Percentiles rank a stretch among this genome's conserved stretches.
Conservation (phyloP, 2,113 vertebrate species). For the Trachemys scripta region DNA sequence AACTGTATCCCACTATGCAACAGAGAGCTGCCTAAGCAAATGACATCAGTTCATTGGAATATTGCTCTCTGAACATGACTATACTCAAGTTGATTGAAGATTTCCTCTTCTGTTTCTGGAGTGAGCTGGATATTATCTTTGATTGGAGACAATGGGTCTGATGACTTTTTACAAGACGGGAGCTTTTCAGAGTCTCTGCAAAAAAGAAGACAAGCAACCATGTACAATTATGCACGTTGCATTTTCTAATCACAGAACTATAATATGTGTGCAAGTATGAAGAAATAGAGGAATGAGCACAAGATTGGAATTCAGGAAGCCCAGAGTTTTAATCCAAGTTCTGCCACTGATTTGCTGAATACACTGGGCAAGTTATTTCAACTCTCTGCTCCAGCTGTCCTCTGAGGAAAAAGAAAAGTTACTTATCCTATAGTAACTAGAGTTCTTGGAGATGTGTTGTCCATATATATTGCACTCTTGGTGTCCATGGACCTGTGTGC, state of each 20-base stretch:
- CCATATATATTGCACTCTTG: background rate
- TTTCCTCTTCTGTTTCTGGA: slow-evolving; percentile 79
- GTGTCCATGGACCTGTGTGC: background rate
- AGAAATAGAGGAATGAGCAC: background rate
- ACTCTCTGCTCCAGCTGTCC: background rate
- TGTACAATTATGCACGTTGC: background rate
- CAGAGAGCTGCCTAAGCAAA: background rate
- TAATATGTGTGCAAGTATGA: background rate
- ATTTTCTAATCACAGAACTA: background rate
- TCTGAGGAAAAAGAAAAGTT: background rate
- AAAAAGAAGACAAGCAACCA: slow-evolving; percentile 14
- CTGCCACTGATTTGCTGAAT: background rate
- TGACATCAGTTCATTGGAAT: slow-evolving; percentile 67
- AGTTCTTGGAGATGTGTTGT: background rate
- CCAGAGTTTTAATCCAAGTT: background rate
- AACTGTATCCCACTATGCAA: background rate
- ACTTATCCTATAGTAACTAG: background rate
- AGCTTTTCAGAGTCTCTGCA: slow-evolving; percentile 85
- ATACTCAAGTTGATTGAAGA: slow-evolving; percentile 69
- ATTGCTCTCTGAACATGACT: slow-evolving; percentile 76
- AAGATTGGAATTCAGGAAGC: background rate
- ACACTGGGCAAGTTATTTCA: background rate
- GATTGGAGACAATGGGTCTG: slow-evolving; percentile 85
- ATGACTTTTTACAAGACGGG: slow-evolving; percentile 76
- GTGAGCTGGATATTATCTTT: slow-evolving; percentile 85